Base-by-base conservation (phyloP, 2,113 vertebrate genomes). In the Anser brachyrhynchus region DNA sequence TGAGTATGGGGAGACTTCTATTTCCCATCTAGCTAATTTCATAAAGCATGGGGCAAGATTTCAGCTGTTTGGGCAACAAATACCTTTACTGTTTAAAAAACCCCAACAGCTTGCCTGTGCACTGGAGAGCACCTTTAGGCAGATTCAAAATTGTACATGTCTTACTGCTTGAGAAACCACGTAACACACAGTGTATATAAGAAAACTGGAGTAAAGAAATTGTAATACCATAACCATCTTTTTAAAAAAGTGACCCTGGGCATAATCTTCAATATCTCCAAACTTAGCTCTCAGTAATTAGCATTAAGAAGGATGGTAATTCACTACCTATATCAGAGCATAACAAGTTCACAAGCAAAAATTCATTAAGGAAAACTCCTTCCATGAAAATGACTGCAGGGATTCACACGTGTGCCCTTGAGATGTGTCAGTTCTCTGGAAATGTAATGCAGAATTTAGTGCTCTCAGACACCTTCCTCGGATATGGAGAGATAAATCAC, bases 311-410 rank as follows among this genome's bases (percentile, higher is more conserved):
- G 49, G 74, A 43, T 90, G 83, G 92, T 44, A 70, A 87, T 73
- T 94, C 78, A 83, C 65, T 65, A 20, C 23, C 13, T 69, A 3
- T 46, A 69, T 64, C 37, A 76, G 28, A 78, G 15, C 69, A 21
- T 46, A 92, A 80, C 46, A 82, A 84, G 39, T 87, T 90, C 73
- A 75, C 33, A 90, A 91, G 52, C 57, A 78, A 87, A 90, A 92
- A 39, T 69, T 78, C 13, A 52, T 94, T 67, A 84, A 61, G 70
- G 29, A 84, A 84, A 90, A 62, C 11, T 77, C 33, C 83, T 73
- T 61, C 67, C 51, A 41, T 70, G 67, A 66, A 95, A 81, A 78
- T 73, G 44, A 41, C 75, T 54, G 44, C 11, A 89, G 11, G 17
- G 46, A 64, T 87, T 91, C 66, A 79, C 20, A 79, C 46, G 16